phyloP scores from a whole-genome alignment of 2,888 invertebrate genomes.

The Nymphalis c-album region DNA sequence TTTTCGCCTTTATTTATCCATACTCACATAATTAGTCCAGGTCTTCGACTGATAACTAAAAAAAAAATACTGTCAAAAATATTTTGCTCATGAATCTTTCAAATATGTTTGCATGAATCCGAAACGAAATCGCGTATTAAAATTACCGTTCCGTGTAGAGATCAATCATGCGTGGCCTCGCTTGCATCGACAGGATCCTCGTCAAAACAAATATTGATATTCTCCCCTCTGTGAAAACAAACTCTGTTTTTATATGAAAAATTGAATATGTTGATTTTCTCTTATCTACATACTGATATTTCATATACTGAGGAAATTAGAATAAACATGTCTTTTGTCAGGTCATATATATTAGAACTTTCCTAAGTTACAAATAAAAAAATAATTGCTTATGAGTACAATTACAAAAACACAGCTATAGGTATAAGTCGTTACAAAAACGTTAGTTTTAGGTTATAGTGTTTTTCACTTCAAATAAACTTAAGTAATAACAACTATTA shows the following conservation, averaged over 20 bases:
- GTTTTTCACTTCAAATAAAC: too few relatives aligned
- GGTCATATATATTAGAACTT: too few relatives aligned
- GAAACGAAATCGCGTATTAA: constrained; percentile 4
- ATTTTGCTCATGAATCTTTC: constrained; percentile 12
- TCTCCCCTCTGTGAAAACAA: not conserved
- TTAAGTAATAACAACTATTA: too few relatives aligned
- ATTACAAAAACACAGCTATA: too few relatives aligned
- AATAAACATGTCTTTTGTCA: not conserved
- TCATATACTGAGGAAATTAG: not conserved
- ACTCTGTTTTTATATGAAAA: not conserved
- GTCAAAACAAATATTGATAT: constrained; percentile 13
- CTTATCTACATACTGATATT: not conserved
- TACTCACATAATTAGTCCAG: too few relatives aligned
- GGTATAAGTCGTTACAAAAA: too few relatives aligned
- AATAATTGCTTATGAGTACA: too few relatives aligned
- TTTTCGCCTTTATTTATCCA: too few relatives aligned
- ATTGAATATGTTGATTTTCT: constrained; percentile 6
- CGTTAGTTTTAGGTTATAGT: too few relatives aligned
- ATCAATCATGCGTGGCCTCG: constrained; percentile 13
- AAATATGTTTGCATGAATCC: constrained; percentile 4
- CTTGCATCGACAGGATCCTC: not conserved
- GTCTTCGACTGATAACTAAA: too few relatives aligned
- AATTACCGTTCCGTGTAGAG: not conserved
- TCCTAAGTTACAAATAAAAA: too few relatives aligned
- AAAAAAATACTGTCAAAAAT: not conserved